Evolutionary conservation across 2,888 invertebrate species (phyloP), one percentile per base, ranked within the genome.

Genomic region (Chrysodeixis includens): DNA sequence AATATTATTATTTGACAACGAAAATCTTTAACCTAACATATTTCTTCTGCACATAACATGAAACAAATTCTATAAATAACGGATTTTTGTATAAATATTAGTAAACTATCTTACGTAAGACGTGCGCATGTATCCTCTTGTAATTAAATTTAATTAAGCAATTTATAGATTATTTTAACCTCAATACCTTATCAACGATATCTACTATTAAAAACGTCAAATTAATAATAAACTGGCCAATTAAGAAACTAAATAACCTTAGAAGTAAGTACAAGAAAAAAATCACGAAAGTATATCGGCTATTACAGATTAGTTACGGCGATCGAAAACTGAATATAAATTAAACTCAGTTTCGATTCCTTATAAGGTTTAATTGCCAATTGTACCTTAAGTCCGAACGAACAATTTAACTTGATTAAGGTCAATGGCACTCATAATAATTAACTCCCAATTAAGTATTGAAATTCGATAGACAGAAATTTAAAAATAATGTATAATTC

Each of bases 281-380:
- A 62, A 4, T n/a, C 59, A 66, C 60, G 78, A 85, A 84, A 86
- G 78, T 83, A 73, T 76, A 80, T 72, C 76, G 71, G 59, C 71
- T 66, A 83, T 88, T 86, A 82, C 46, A 64, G 67, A 88, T 88
- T 88, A 69, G 87, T 73, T 73, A 71, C 82, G 84, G 67, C 69
- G 71, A 81, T 85, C 81, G 69, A 76, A 82, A 74, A 67, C 57
- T 82, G 83, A 82, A 84, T 83, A 78, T 80, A 77, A 86, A 86
- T 85, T 81, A 4, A 65, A 68, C 54, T 72, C 30, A 62, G 65
- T 71, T 70, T 74, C 77, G 77, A 81, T 81, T 84, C 79, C 82
- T 68, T 76, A 78, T 81, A 79, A 78, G 80, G 79, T 73, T 85
- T 85, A 76, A 79, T 81, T 79, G 69, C 60, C 64, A 60, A 69